Percentiles rank a stretch among this genome's conserved stretches.
phyloP scores from a whole-genome alignment of 2,888 invertebrate genomes.

The Rhimphoctona megacephalus region DNA sequence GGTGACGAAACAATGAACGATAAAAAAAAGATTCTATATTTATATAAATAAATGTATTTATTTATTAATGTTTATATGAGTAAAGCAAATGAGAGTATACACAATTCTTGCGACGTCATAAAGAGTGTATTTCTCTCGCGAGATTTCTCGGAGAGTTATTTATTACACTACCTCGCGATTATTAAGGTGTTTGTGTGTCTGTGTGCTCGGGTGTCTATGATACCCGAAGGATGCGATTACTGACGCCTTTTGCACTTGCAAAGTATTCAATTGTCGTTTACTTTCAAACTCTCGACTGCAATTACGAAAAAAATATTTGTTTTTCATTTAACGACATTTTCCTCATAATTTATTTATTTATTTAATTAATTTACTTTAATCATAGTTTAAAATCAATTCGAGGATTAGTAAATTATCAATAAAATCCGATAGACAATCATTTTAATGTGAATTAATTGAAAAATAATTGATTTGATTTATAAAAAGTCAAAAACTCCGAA shows the following conservation, averaged over 20 bases:
- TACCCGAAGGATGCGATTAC: conserved; percentile 21
- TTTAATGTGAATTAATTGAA: neutral
- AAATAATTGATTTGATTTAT: neutral
- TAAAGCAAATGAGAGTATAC: conserved; percentile 15
- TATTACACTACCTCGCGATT: conserved; percentile 31
- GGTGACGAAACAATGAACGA: conserved; percentile 10
- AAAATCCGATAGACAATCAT: neutral
- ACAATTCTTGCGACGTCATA: conserved; percentile 24
- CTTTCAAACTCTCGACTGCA: neutral
- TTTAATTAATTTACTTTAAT: neutral
- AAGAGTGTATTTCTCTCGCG: conserved; percentile 14
- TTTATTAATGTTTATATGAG: neutral
- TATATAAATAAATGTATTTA: neutral
- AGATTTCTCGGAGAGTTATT: conserved; percentile 45
- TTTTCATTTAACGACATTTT: neutral
- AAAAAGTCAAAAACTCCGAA: neutral
- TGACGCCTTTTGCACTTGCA: conserved; percentile 4
- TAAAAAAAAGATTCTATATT: neutral
- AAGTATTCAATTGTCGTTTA: neutral
- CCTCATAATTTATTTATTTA: conserved; percentile 1
- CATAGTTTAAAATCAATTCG: no score
- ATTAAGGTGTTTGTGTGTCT: conserved; percentile 23
- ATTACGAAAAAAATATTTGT: neutral
- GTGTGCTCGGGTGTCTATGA: conserved; percentile 33
- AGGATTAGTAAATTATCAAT: neutral